Conservation (phyloP, 1,140 invertebrate species). For the Panagrolaimus sp. region DNA sequence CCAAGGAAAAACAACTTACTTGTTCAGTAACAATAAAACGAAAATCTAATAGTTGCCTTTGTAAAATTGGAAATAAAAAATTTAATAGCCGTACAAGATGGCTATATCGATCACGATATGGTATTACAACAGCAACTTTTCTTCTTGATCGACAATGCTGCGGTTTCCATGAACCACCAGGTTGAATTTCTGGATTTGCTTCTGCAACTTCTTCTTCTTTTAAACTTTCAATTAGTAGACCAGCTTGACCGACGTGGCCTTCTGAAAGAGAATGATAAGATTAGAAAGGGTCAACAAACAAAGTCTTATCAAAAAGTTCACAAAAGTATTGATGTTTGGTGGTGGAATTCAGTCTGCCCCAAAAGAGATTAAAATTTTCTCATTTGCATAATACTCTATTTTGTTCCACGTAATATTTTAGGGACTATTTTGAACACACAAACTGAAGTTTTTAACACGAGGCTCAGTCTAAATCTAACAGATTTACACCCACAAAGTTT, state of each 20-base stretch:
- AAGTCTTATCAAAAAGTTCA: too few species aligned
- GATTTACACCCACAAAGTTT: too few species aligned
- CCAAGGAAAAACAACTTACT: constrained; percentile 26
- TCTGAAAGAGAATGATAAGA: constrained; percentile 18
- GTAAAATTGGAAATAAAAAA: constrained; percentile 82
- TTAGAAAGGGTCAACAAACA: too few species aligned
- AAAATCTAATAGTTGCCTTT: constrained; percentile 66
- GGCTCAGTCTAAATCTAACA: too few species aligned
- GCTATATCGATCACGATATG: constrained; percentile 74
- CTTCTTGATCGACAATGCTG: constrained; percentile 36
- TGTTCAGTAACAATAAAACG: constrained; percentile 59
- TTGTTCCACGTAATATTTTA: too few species aligned
- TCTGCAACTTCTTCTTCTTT: constrained; percentile 41
- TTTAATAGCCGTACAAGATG: constrained; percentile 67
- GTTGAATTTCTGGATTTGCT: constrained; percentile 42
- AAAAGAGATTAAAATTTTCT: too few species aligned
- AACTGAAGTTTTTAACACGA: too few species aligned
- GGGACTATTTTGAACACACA: too few species aligned
- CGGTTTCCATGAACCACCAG: constrained; percentile 50
- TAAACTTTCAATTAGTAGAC: constrained; percentile 48
- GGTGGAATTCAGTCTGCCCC: too few species aligned
- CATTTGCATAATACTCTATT: too few species aligned
- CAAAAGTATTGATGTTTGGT: too few species aligned
- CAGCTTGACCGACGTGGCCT: constrained; percentile 38
- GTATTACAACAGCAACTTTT: constrained; percentile 74